Evolutionary conservation across 1,140 invertebrate species (phyloP).

Genomic region (Hydropsyche tenuis): DNA sequence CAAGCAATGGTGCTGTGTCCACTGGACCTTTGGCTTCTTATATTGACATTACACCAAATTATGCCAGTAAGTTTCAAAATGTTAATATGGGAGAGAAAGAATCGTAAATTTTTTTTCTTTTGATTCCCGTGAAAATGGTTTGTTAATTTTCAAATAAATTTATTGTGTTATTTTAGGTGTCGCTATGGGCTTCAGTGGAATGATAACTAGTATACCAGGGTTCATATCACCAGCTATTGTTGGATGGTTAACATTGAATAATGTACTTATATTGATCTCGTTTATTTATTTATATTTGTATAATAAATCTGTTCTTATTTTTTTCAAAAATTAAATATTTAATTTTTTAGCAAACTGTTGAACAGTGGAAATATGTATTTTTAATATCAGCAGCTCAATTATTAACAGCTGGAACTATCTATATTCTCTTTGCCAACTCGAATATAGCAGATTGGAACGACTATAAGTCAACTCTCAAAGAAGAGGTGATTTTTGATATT

Average conservation of each 20-base stretch:
- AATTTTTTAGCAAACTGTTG: conserved; percentile 68
- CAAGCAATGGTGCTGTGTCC: conserved; percentile 70
- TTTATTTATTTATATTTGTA: conserved; percentile 29
- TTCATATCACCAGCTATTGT: conserved; percentile 68
- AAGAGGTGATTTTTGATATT: conserved; percentile 15
- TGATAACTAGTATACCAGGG: conserved; percentile 62
- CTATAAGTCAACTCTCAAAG: conserved; percentile 9
- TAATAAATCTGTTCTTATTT: conserved; percentile 23
- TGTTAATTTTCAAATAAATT: not conserved
- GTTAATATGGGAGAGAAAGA: no score
- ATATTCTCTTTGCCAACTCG: conserved; percentile 66
- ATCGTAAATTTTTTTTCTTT: no score
- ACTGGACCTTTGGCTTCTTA: conserved; percentile 69
- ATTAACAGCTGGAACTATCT: conserved; percentile 62
- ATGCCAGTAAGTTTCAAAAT: conserved; percentile 61
- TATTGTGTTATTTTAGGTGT: conserved; percentile 53
- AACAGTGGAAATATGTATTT: conserved; percentile 72
- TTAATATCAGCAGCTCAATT: conserved; percentile 65
- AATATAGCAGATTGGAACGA: conserved; percentile 71
- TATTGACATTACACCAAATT: conserved; percentile 74
- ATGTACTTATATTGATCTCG: conserved; percentile 60
- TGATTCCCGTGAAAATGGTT: no score
- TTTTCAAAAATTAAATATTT: no score
- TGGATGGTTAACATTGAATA: conserved; percentile 66
- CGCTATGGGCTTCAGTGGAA: conserved; percentile 66